These are phyloP conservation scores for Diorhabda carinulata DNA, from an alignment of 1,140 invertebrate species.

Conservation along the genomic window DNA sequence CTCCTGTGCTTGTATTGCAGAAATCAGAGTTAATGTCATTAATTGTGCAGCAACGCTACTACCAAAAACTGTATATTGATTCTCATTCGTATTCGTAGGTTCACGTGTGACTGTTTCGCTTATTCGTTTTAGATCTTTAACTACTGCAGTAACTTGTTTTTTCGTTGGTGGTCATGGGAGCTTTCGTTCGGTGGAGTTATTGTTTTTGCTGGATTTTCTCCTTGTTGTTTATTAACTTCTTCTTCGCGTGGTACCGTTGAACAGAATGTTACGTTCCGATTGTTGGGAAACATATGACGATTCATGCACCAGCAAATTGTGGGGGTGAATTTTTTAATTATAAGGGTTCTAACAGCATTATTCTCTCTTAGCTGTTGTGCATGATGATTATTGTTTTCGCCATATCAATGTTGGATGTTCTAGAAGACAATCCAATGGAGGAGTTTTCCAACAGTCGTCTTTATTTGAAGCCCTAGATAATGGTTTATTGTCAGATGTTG, in stretches of 20 bases:
- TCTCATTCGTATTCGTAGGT: not conserved
- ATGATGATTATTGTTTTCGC: slow-evolving; percentile 21
- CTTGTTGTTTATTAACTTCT: slow-evolving; percentile 6
- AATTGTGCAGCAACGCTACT: slow-evolving; percentile 18
- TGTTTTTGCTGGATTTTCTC: not conserved
- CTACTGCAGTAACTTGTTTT: slow-evolving; percentile 15
- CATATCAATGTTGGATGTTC: slow-evolving; percentile 13
- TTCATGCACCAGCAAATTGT: slow-evolving; percentile 6
- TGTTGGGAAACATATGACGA: not conserved
- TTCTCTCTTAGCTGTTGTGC: slow-evolving; percentile 10
- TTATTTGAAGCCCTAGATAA: not conserved
- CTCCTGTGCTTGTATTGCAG: slow-evolving; percentile 15
- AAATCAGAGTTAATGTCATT: slow-evolving; percentile 18
- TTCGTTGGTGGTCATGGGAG: slow-evolving; percentile 4
- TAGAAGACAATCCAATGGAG: slow-evolving; percentile 14
- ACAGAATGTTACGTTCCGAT: not conserved
- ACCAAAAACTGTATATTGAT: slow-evolving; percentile 18
- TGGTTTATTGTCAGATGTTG: too few species aligned
- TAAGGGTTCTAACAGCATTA: slow-evolving; percentile 11
- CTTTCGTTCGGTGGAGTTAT: slow-evolving; percentile 6
- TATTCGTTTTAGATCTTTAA: slow-evolving; percentile 16
- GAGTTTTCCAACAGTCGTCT: not conserved
- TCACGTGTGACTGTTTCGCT: slow-evolving; percentile 10
- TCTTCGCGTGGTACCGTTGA: not conserved
- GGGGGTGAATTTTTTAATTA: slow-evolving; percentile 4